These are phyloP conservation scores for Bugula neritina DNA, from an alignment of 2,888 invertebrate genomes.

Conservation along the genomic window DNA sequence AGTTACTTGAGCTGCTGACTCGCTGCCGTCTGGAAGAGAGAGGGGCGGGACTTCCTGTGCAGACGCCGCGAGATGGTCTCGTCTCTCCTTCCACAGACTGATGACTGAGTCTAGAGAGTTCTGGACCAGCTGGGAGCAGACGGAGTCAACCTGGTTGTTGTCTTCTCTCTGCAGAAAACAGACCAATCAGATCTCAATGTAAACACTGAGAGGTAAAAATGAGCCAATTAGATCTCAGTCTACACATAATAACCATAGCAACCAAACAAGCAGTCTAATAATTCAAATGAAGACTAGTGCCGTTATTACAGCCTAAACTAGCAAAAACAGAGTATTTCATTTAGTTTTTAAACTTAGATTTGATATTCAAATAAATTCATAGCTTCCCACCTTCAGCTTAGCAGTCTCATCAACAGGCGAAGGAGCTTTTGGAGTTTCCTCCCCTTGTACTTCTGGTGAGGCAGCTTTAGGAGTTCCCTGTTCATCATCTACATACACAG, in stretches of 20 bases:
- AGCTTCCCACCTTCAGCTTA: background rate
- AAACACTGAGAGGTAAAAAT: no score
- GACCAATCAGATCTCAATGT: background rate
- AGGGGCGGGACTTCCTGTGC: background rate
- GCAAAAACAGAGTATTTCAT: no score
- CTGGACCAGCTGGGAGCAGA: background rate
- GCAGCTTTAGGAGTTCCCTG: constrained; percentile 20
- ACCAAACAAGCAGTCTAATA: no score
- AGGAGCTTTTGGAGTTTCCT: background rate
- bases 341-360: no score
- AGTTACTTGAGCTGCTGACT: no score
- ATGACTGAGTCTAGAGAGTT: background rate
- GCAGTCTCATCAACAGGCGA: background rate
- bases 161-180: background rate
- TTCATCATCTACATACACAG: constrained; percentile 8
- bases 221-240: no score
- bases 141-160: background rate
- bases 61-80: background rate
- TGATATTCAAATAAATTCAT: no score
- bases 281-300: no score
- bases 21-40: no score
- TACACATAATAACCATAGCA: no score
- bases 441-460: background rate
- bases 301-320: no score
- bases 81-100: background rate